Evolutionary conservation across 2,888 invertebrate genomes (phyloP), one percentile per base, ranked within the genome.

Genomic region (Taphrorychus bicolor): DNA sequence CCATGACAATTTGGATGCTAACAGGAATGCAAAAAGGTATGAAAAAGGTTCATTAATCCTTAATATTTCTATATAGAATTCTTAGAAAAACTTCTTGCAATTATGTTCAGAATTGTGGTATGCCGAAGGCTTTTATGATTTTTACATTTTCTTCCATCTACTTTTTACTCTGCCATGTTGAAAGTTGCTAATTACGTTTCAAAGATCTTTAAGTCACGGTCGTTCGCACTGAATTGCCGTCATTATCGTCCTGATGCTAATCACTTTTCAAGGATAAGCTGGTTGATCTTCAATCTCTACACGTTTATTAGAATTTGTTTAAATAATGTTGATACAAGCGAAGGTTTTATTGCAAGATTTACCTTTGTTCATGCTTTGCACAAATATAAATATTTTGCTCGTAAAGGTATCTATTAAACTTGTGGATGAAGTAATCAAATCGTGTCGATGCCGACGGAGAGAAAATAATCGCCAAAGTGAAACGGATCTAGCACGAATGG

Each of bases 21-120:
- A 76, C 66, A 72, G 76, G 59, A 76, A 73, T 71, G 73, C 76
- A 21, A 78, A 77, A 76, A 78, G 78, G 78, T 78, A 72, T 69
- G 71, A 45, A 32, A 2, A 32, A 9, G 32, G 1, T 32, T 32
- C 32, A 32, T 9, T 2, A 9, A 32, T 32, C 2, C 32, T 9
- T 7, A 11, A 32, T 32, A 32, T 32, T 32, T 2, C 1, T 32
- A 32, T 32, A 32, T 24, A 24, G 4, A 5, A 9, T 32, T 32
- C 11, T 7, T 3, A 11, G 3, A 11, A 9, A 11, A 7, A 11
- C 32, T 1, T 7, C 32, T 32, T 32, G 32, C 9, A 32, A 32
- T 32, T 32, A 11, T 9, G 3, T 32, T 32, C 11, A 3, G 11
- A 11, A 32, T 32, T 32, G 7, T 32, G 32, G 11, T 32, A 32